These are phyloP conservation scores for Sphaeridia pumilis DNA, from an alignment of 2,888 invertebrate genomes.

Conservation along the genomic window DNA sequence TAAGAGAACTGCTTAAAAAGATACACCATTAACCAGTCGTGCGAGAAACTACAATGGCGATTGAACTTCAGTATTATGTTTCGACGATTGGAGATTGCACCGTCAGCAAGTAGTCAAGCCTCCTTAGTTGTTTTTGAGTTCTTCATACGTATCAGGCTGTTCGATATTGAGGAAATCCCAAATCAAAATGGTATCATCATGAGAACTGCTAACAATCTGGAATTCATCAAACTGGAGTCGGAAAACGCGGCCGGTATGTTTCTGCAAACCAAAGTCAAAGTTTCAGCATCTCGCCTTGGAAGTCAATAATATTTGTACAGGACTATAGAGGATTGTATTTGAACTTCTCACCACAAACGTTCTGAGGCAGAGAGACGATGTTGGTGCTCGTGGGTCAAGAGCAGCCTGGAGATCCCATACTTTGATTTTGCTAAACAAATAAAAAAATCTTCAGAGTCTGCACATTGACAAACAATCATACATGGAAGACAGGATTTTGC, in stretches of 20 bases:
- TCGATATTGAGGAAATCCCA: slow-evolving; percentile 95
- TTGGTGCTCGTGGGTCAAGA: slow-evolving; percentile 86
- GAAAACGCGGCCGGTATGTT: slow-evolving; percentile 98
- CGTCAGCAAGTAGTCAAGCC: no score
- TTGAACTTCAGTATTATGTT: no score
- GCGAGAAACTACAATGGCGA: no score
- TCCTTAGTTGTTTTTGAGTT: no score
- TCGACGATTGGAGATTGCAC: no score
- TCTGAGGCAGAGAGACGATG: slow-evolving; percentile 84
- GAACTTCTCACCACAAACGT: slow-evolving; percentile 88
- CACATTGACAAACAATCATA: no score
- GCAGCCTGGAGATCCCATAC: slow-evolving; percentile 99
- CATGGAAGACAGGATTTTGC: not conserved
- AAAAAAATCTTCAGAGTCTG: no score
- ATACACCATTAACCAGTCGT: no score
- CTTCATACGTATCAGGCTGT: slow-evolving; percentile 49
- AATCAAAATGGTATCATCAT: slow-evolving; percentile 99
- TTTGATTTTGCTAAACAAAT: slow-evolving; percentile 95
- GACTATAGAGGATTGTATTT: no score
- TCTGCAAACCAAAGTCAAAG: slow-evolving; percentile 80
- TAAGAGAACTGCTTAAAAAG: no score
- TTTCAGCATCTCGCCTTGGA: no score
- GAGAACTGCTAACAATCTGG: slow-evolving; percentile 98
- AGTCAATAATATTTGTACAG: no score
- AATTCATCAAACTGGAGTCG: slow-evolving; percentile 99